Percentiles rank a stretch among this genome's conserved stretches.
Conservation (phyloP, 1,140 invertebrate species). For the Coptotermes formosanus region DNA sequence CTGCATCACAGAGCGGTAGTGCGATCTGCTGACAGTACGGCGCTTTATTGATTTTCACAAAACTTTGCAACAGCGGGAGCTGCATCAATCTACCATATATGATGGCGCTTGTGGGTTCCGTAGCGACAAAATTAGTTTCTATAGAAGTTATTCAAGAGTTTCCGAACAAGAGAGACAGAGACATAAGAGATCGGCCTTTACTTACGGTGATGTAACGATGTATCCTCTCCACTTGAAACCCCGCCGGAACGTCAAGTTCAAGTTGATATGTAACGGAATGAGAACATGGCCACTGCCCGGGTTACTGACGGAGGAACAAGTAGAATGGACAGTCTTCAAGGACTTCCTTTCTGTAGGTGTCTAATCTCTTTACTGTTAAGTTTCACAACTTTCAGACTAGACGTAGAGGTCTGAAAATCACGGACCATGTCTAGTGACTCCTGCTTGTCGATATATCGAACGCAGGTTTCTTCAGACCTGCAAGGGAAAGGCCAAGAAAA, state of each 20-base stretch:
- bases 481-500: too few species aligned
- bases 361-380: not conserved
- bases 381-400: not conserved
- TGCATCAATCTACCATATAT: slow-evolving; percentile 4
- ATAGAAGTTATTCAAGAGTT: slow-evolving; percentile 17
- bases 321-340: not conserved
- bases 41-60: slow-evolving; percentile 5
- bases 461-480: too few species aligned
- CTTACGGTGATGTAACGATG: not conserved
- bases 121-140: slow-evolving; percentile 2
- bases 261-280: not conserved
- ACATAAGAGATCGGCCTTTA: not conserved
- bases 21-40: not conserved
- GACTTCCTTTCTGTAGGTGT: not conserved
- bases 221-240: not conserved
- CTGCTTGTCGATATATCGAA: too few species aligned
- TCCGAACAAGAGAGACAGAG: not conserved
- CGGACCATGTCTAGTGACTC: not conserved
- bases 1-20: not conserved
- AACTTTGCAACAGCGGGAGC: not conserved
- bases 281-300: not conserved
- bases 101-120: not conserved
- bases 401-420: not conserved
- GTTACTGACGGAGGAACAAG: not conserved
- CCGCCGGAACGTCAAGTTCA: not conserved